Evolutionary conservation across 1,140 invertebrate genomes (phyloP), one percentile per base, ranked within the genome.

Genomic region (Coelopa frigida): DNA sequence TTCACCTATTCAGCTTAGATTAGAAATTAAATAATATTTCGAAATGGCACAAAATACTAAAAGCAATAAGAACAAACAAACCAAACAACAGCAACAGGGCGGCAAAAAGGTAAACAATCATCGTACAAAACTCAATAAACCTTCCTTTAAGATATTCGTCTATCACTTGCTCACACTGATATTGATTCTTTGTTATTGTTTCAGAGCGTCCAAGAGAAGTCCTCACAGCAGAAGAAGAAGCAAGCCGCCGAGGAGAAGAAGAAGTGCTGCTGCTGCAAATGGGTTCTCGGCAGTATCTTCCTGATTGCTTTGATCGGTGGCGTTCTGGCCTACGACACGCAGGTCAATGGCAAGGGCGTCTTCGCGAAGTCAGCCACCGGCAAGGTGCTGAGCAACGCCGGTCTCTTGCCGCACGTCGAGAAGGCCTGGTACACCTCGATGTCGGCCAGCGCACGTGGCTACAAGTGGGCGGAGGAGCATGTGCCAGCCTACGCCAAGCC

Each of bases 401-500:
- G 81, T 27, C 65, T 79, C 10, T 56, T 78, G 41, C 75, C 75
- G 33, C 77, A 81, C 51, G 78, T 73, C 40, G 74, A 82, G 49
- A 74, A 72, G 37, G 75, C 71, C 4, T 82, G 77, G 75, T 71
- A 74, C 41, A 71, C 67, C 23, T 66, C 75, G 2, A 70, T 79
- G 52, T 63, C 73, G 1, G 75, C 77, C 22, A 75, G 74, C 2
- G 73, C 75, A 2, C 71, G 76, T 44, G 75, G 75, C 10, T 78
- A 79, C 47, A 71, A 78, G 48, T 81, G 77, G 73, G 59, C 82
- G 32, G 78, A 85, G 55, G 72, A 77, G 15, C 78, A 76, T 57
- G 77, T 78, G n/a, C 84, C 83, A 1, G 70, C 79, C 14, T 82
- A 83, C 56, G 69, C 71, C 15, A 71, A 73, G 52, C 79, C 82